Conservation (phyloP, 1,140 invertebrate species). For the Plectrocnemia conspersa region DNA sequence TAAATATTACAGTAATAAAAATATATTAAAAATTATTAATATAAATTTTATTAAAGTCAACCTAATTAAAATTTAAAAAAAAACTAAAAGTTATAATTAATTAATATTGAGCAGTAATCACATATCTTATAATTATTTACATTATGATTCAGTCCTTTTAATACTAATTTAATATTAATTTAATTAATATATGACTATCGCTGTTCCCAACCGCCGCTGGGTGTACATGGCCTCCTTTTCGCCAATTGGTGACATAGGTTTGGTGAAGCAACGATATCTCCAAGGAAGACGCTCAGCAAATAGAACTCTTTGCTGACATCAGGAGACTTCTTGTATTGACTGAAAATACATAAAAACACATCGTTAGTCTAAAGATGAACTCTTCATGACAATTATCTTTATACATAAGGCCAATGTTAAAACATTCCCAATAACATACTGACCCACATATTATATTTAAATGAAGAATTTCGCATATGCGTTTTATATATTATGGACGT, state of each 20-base stretch:
- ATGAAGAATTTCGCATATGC: no score
- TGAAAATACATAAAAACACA: constrained; percentile 54
- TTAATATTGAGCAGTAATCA: not conserved
- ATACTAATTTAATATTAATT: not conserved
- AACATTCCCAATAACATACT: no score
- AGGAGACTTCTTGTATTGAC: constrained; percentile 69
- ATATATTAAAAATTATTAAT: no score
- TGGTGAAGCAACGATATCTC: constrained; percentile 73
- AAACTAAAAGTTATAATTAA: not conserved
- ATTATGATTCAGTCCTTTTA: no score
- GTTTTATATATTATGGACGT: no score
- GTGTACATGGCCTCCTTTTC: constrained; percentile 54
- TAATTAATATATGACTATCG: constrained; percentile 14
- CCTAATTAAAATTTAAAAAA: no score
- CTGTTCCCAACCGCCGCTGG: constrained; percentile 27
- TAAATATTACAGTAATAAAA: no score
- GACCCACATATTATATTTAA: no score
- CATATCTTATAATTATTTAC: not conserved
- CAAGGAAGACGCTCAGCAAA: constrained; percentile 74
- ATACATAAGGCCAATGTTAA: no score
- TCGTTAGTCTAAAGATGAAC: no score
- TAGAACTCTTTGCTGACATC: constrained; percentile 73
- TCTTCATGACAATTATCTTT: no score
- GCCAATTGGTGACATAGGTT: constrained; percentile 71
- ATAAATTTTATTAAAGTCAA: no score